Percentiles rank a stretch among this genome's conserved stretches.
Conservation (phyloP, 2,888 invertebrate genomes). For the Oligia latruncula region DNA sequence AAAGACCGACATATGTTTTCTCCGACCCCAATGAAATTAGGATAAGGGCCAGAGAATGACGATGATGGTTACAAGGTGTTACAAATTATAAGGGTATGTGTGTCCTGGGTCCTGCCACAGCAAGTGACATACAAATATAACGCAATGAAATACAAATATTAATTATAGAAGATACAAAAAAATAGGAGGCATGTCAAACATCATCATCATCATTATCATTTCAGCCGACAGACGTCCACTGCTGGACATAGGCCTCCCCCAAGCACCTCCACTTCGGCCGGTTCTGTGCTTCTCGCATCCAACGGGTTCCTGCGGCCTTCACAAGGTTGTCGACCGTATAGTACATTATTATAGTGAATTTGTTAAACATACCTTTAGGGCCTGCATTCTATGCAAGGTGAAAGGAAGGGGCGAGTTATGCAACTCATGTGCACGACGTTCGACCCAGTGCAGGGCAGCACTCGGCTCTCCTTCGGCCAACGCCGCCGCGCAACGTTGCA, state of each 20-base stretch:
- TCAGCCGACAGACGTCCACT: too few relatives aligned
- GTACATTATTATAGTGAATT: background rate
- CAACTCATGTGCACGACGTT: conserved; percentile 93
- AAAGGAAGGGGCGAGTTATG: conserved; percentile 88
- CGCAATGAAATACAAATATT: background rate
- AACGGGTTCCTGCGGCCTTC: too few relatives aligned
- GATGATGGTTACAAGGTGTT: too few relatives aligned
- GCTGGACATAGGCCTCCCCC: too few relatives aligned
- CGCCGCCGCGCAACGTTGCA: conserved; percentile 96
- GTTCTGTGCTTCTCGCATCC: too few relatives aligned
- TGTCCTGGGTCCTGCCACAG: too few relatives aligned
- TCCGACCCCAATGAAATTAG: background rate
- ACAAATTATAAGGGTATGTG: background rate
- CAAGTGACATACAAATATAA: background rate
- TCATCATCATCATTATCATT: background rate
- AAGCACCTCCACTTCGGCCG: too few relatives aligned
- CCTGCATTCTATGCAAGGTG: conserved; percentile 86
- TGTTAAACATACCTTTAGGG: conserved; percentile 79
- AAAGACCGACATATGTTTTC: background rate
- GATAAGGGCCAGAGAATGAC: background rate
- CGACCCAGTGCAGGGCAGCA: conserved; percentile 97
- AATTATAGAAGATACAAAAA: background rate
- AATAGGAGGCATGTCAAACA: background rate
- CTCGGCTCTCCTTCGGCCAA: conserved; percentile 94
- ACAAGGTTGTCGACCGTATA: too few relatives aligned